Evolutionary conservation across 2,113 vertebrate species (phyloP).

Genomic region (Platysteira castanea): DNA sequence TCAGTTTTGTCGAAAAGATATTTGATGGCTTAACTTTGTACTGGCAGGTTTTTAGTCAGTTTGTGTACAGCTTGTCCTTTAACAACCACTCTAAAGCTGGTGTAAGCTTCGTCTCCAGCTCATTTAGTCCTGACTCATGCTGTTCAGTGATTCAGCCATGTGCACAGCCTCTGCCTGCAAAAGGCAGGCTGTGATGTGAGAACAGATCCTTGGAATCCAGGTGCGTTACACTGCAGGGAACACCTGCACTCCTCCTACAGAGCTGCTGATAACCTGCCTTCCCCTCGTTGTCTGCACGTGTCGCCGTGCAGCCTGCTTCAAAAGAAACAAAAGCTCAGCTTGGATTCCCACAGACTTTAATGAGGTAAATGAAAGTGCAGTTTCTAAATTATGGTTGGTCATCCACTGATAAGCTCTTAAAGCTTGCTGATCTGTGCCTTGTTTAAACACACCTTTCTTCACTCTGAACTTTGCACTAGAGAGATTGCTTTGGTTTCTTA

Average conservation of each 20-base stretch:
- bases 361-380: not conserved
- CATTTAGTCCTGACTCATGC: not conserved
- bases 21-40: not conserved
- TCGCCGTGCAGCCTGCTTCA: not conserved
- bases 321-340: not conserved
- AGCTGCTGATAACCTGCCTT: not conserved
- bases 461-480: conserved; percentile 34
- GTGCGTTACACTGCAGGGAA: accelerated
- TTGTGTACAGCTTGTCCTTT: not conserved
- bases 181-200: not conserved
- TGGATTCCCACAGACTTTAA: not conserved
- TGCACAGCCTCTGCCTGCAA: not conserved
- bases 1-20: not conserved
- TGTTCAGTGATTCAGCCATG: not conserved
- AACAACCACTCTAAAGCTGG: not conserved
- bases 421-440: not conserved
- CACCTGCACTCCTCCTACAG: not conserved
- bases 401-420: not conserved
- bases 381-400: not conserved
- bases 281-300: accelerated
- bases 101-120: not conserved
- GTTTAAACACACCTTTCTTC: conserved; percentile 38
- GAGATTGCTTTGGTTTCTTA: not conserved
- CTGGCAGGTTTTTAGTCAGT: not conserved
- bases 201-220: not conserved